Percentiles rank a stretch among this genome's conserved stretches.
These are phyloP conservation scores for Dryomyza anilis DNA, from an alignment of 2,888 invertebrate species.

Conservation along the genomic window DNA sequence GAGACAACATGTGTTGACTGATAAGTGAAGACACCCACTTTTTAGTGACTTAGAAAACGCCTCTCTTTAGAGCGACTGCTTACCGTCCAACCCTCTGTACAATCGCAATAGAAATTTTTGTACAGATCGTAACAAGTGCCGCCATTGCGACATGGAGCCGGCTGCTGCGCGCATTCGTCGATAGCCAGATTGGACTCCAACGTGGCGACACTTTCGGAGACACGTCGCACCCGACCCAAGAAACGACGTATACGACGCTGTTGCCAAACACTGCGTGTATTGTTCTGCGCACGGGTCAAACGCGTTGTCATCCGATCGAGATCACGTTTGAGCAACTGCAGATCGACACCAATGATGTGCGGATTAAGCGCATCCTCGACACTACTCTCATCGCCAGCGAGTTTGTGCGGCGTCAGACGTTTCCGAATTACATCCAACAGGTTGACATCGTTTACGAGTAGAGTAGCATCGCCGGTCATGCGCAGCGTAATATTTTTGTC, in stretches of 20 bases:
- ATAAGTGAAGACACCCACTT: not conserved
- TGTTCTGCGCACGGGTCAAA: conserved; percentile 37
- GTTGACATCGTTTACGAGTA: conserved; percentile 72
- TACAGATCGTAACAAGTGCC: conserved; percentile 79
- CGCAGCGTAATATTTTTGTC: conserved; percentile 79
- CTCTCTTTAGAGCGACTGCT: conserved; percentile 20
- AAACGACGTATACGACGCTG: conserved; percentile 35
- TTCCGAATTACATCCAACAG: conserved; percentile 60
- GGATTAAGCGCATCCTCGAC: conserved; percentile 27
- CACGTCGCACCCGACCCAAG: conserved; percentile 39
- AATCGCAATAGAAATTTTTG: conserved; percentile 75
- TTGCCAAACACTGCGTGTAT: conserved; percentile 32
- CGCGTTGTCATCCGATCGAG: conserved; percentile 36
- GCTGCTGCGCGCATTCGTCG: conserved; percentile 41
- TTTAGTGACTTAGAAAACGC: too few species aligned
- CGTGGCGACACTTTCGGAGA: conserved; percentile 29
- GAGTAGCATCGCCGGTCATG: conserved; percentile 71
- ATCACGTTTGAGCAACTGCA: conserved; percentile 41
- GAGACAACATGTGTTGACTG: not conserved
- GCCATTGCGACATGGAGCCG: conserved; percentile 77
- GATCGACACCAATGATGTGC: conserved; percentile 37
- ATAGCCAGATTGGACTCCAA: conserved; percentile 35
- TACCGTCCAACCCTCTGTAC: conserved; percentile 71
- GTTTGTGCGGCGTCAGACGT: conserved; percentile 28
- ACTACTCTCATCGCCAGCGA: conserved; percentile 8